These are phyloP conservation scores for Cladorhizidae sp. DNA, from an alignment of 37 sponge, comb jelly and placozoan species.

Conservation along the genomic window DNA sequence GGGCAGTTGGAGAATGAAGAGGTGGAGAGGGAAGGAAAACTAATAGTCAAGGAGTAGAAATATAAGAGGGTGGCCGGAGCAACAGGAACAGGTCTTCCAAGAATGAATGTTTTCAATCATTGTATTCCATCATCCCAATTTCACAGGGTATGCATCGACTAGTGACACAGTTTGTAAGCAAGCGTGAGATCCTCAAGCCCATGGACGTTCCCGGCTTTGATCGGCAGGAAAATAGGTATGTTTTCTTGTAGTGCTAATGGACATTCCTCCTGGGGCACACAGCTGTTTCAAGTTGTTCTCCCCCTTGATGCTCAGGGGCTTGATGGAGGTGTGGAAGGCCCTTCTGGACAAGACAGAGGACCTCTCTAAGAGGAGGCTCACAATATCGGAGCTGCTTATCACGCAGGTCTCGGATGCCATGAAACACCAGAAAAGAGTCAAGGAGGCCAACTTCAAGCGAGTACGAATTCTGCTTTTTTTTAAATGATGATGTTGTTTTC, in stretches of 20 bases:
- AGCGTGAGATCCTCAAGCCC: slow-evolving; percentile 39
- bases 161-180: slow-evolving; percentile 41
- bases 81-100: too few species aligned
- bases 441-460: slow-evolving; percentile 70
- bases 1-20: too few species aligned
- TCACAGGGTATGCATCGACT: slow-evolving; percentile 57
- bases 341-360: slow-evolving; percentile 70
- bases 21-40: too few species aligned
- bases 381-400: slow-evolving; percentile 55
- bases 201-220: slow-evolving; percentile 46
- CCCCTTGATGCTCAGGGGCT: not conserved
- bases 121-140: too few species aligned
- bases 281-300: not conserved
- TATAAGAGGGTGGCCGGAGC: too few species aligned
- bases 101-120: too few species aligned
- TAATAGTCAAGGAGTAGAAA: too few species aligned
- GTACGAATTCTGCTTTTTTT: slow-evolving; percentile 18
- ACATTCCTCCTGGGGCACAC: not conserved
- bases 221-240: slow-evolving; percentile 66
- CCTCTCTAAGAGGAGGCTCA: slow-evolving; percentile 27
- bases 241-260: not conserved
- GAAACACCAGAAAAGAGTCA: slow-evolving; percentile 62
- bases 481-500: too few species aligned
- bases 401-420: slow-evolving; percentile 50
- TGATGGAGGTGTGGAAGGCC: slow-evolving; percentile 70